These are phyloP conservation scores for Drosophila birchii DNA, from an alignment of 2,888 invertebrate genomes.

Conservation along the genomic window DNA sequence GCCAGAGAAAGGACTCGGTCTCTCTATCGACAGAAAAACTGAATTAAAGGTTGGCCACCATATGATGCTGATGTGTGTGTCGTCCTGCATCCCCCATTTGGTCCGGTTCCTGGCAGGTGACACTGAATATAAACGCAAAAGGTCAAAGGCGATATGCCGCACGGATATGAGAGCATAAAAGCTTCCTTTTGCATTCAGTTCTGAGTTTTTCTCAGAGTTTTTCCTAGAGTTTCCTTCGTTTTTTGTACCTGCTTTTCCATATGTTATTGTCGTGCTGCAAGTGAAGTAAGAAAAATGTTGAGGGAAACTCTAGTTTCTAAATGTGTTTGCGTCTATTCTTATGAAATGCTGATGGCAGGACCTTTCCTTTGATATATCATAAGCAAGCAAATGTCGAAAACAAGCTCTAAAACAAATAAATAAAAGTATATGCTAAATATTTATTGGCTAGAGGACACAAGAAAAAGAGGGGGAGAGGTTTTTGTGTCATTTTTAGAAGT, in stretches of 20 bases:
- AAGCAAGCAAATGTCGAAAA: background rate
- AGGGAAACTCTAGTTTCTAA: background rate
- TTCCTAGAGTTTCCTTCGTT: background rate
- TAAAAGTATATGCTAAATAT: background rate
- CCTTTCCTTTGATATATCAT: constrained; percentile 8
- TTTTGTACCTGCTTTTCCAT: background rate
- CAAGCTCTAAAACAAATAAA: background rate
- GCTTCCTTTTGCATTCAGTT: constrained; percentile 11
- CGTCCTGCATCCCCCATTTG: constrained; percentile 3
- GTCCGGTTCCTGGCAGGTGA: background rate
- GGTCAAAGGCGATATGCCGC: constrained; percentile 15
- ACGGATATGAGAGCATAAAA: constrained; percentile 9
- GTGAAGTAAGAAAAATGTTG: constrained; percentile 9
- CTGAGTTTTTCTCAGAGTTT: background rate
- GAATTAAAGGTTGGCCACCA: background rate
- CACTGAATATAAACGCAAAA: constrained; percentile 24
- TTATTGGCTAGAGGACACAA: background rate
- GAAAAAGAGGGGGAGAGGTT: background rate
- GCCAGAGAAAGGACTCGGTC: background rate
- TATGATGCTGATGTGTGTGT: background rate
- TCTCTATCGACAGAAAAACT: background rate
- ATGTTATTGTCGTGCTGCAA: constrained; percentile 2
- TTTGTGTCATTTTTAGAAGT: background rate
- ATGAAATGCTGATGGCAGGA: background rate
- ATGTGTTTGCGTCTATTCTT: background rate